phyloP scores from a whole-genome alignment of 2,888 invertebrate genomes.

The Euclidia mi region DNA sequence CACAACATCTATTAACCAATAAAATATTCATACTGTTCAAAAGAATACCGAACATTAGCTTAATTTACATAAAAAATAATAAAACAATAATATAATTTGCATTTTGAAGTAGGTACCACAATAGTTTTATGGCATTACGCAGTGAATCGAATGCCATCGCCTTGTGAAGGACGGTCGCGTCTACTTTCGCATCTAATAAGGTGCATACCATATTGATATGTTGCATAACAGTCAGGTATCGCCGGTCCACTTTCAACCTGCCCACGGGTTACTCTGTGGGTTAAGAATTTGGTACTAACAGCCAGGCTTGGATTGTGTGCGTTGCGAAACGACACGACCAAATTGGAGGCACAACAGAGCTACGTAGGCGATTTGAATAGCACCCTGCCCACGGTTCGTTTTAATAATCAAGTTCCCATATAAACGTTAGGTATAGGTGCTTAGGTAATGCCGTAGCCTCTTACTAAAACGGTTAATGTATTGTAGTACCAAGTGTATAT shows the following conservation, averaged over 20 bases:
- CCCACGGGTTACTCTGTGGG: constrained; percentile 82
- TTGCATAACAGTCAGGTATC: constrained; percentile 79
- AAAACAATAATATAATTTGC: not conserved
- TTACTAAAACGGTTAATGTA: constrained; percentile 18
- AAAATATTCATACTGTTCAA: not conserved
- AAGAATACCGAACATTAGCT: not conserved
- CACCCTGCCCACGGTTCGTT: constrained; percentile 66
- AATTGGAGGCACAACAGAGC: constrained; percentile 64
- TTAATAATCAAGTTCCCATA: constrained; percentile 65
- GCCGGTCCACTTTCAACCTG: constrained; percentile 84
- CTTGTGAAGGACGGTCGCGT: constrained; percentile 67
- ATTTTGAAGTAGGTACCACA: not conserved
- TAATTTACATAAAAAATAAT: too few relatives aligned
- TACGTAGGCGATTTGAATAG: constrained; percentile 75
- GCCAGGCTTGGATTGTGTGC: constrained; percentile 68
- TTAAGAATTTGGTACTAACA: constrained; percentile 79
- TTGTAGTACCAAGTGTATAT: too few relatives aligned
- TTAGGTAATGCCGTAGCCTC: constrained; percentile 36
- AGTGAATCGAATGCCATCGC: constrained; percentile 52
- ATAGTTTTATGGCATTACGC: constrained; percentile 1
- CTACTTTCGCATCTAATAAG: constrained; percentile 80
- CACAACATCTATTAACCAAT: too few relatives aligned
- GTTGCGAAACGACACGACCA: constrained; percentile 78
- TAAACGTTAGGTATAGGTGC: constrained; percentile 54
- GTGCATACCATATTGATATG: constrained; percentile 74